Percentiles rank a stretch among this genome's conserved stretches.
phyloP scores from a whole-genome alignment of 2,888 invertebrate genomes.

The Kuschelorhynchus macadamiae region DNA sequence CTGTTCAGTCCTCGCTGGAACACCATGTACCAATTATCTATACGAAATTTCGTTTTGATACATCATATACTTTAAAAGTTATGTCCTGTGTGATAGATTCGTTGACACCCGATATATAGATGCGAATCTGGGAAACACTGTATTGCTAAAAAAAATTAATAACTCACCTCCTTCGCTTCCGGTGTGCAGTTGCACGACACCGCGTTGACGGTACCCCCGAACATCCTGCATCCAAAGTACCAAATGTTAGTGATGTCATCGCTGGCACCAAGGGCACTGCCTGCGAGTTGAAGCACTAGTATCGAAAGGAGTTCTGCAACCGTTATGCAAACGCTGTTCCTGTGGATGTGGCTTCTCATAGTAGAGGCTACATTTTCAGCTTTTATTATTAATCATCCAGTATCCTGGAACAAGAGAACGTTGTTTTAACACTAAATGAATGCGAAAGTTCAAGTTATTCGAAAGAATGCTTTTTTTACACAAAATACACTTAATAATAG shows the following conservation, averaged over 20 bases:
- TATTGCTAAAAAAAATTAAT: too few species aligned
- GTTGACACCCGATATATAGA: too few species aligned
- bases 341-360: conserved; percentile 21
- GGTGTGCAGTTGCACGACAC: conserved; percentile 61
- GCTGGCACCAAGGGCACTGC: conserved; percentile 21
- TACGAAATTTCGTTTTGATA: too few species aligned
- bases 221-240: conserved; percentile 64
- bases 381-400: not conserved
- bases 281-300: conserved; percentile 1
- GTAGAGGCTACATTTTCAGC: conserved; percentile 32
- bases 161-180: conserved; percentile 58
- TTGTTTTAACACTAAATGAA: too few species aligned
- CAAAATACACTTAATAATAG: too few species aligned
- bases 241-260: conserved; percentile 60
- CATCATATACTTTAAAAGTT: too few species aligned
- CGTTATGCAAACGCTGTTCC: not conserved
- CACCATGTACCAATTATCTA: too few species aligned
- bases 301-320: not conserved
- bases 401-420: conserved; percentile 17
- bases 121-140: too few species aligned
- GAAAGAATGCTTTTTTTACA: too few species aligned
- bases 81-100: too few species aligned
- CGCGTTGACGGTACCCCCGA: conserved; percentile 60
- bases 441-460: too few species aligned
- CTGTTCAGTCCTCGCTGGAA: too few species aligned